Conservation (phyloP, 2,888 invertebrate species). For the Agonopterix heracliana region DNA sequence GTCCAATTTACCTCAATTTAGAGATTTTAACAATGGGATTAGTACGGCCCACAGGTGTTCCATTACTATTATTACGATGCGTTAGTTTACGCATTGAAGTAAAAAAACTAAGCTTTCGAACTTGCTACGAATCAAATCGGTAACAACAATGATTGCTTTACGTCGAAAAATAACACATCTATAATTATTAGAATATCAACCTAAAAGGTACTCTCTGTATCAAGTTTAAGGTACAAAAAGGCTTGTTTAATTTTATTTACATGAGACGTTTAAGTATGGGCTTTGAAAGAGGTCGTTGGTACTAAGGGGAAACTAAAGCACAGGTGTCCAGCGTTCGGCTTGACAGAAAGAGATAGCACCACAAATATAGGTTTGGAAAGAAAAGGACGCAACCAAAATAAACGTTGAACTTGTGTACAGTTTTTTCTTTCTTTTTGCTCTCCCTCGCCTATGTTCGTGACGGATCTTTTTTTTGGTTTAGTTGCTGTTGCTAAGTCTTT, state of each 20-base stretch:
- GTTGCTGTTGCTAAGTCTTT: conserved; percentile 56
- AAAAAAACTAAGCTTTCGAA: conserved; percentile 51
- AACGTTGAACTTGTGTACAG: conserved; percentile 73
- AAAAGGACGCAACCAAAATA: conserved; percentile 71
- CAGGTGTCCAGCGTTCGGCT: conserved; percentile 75
- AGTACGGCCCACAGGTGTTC: conserved; percentile 63
- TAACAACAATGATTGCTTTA: conserved; percentile 73
- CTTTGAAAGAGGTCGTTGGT: conserved; percentile 69
- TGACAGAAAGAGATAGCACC: conserved; percentile 44
- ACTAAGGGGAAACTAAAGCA: conserved; percentile 76
- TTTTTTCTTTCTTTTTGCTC: conserved; percentile 68
- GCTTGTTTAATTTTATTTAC: conserved; percentile 23
- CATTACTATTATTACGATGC: conserved; percentile 68
- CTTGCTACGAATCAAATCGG: conserved; percentile 71
- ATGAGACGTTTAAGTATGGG: conserved; percentile 45
- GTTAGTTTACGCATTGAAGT: conserved; percentile 65
- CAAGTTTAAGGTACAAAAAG: conserved; percentile 31
- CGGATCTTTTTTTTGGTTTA: conserved; percentile 67
- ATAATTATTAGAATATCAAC: conserved; percentile 34
- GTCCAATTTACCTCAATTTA: conserved; percentile 45
- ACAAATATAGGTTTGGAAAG: conserved; percentile 29
- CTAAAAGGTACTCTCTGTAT: conserved; percentile 28
- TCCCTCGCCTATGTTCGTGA: conserved; percentile 77
- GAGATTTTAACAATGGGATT: conserved; percentile 57
- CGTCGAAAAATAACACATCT: conserved; percentile 65